Evolutionary conservation across 2,797 vertebrate species (phyloP), one percentile per base, ranked within the genome.

Genomic region (Harpagifer antarcticus): DNA sequence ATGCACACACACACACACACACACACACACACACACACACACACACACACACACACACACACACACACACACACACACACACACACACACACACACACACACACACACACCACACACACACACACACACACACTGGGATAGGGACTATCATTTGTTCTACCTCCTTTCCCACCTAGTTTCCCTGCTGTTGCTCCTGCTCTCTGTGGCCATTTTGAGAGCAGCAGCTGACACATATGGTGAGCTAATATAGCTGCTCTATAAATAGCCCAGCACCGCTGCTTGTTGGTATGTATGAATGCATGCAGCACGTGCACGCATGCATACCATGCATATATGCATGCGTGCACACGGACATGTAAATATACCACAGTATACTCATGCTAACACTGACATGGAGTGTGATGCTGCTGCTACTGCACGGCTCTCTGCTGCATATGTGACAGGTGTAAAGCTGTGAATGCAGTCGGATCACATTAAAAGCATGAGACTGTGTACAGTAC

Each of bases 121-220:
- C n/a, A n/a, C n/a, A n/a, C n/a, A n/a, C n/a, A n/a, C 62, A 33
- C 40, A 20, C 20, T n/a, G n/a, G n/a, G n/a, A n/a, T n/a, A 57
- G 45, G 3, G 9, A 58, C 50, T 75, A 66, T 45, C 14, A 55
- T 78, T 59, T 54, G 49, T 64, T 79, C 53, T 42, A n/a, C 57
- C 59, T 56, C 68, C 61, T 85, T 69, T 79, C n/a, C 54, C 67
- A 52, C 40, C 48, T 66, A 61, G 72, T 86, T 68, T 66, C 62
- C 57, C 74, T 57, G 68, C 61, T 67, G 61, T 60, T 80, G 68
- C 53, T 68, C n/a, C 12, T 49, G 59, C 53, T 66, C 20, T 83
- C 71, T 83, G 89, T 49, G 88, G 86, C 86, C 87, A 83, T 90
- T 89, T 86, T 88, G 81, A 86, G 89, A 81, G 81, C 83, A 90